phyloP scores from a whole-genome alignment of 2,113 vertebrate species.

The Pituophis catenifer region DNA sequence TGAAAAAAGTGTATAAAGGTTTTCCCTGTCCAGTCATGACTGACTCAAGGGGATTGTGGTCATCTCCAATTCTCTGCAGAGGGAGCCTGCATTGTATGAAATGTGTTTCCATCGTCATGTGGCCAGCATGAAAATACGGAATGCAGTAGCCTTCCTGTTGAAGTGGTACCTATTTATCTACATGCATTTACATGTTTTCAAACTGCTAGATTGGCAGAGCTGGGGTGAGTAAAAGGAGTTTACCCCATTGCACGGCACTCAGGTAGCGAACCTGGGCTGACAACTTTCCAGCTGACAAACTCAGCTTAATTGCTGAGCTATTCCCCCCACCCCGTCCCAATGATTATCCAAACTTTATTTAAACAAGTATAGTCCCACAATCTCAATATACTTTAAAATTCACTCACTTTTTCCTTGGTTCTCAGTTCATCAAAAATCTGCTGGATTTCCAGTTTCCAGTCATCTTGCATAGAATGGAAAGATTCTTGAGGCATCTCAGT shows the following conservation, averaged over 20 bases:
- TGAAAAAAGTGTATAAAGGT: neutral
- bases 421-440: slow-evolving; percentile 95
- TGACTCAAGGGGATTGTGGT: neutral
- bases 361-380: neutral
- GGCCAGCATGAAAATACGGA: neutral
- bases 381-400: neutral
- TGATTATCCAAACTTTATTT: neutral
- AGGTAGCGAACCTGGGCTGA: neutral
- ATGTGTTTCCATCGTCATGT: neutral
- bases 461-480: slow-evolving; percentile 97
- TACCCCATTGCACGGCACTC: neutral
- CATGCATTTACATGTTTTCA: neutral
- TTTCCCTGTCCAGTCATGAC: neutral
- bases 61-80: neutral
- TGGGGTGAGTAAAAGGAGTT: neutral
- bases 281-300: neutral
- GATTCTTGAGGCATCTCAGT: slow-evolving; percentile 96
- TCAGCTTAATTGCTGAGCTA: neutral
- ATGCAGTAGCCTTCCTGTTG: neutral
- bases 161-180: neutral
- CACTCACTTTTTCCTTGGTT: slow-evolving; percentile 91
- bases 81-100: neutral
- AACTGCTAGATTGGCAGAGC: neutral
- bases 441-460: slow-evolving; percentile 97
- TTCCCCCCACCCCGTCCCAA: too few species aligned